These are phyloP conservation scores for Tarsius wallacei DNA, from an alignment of 2,797 vertebrate genomes.

Conservation along the genomic window DNA sequence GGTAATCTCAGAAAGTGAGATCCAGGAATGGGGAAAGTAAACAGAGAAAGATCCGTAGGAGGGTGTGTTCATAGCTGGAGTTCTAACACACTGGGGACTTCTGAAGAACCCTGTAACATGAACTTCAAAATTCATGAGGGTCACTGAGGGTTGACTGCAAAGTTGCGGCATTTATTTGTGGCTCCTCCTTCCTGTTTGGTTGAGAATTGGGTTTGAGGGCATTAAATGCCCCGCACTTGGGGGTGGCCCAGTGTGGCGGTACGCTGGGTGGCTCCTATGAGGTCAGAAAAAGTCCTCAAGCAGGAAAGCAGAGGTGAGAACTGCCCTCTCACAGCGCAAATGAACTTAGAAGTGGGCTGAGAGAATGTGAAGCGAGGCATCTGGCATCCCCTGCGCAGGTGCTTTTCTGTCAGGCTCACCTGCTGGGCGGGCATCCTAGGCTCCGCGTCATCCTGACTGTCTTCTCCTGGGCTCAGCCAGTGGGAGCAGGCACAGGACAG, in stretches of 20 bases:
- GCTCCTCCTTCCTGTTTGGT: not conserved
- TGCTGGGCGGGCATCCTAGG: not conserved
- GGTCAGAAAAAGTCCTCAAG: not conserved
- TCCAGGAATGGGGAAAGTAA: too few relatives aligned
- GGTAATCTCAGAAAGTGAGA: too few relatives aligned
- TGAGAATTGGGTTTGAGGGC: not conserved
- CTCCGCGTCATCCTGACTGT: not conserved
- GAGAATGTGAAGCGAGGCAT: not conserved
- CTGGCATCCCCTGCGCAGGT: too few relatives aligned
- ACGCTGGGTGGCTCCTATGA: not conserved
- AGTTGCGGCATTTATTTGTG: not conserved
- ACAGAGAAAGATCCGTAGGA: fast-evolving
- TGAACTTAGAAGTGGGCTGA: not conserved
- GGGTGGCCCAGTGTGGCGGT: not conserved
- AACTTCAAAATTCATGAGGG: not conserved
- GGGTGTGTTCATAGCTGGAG: not conserved
- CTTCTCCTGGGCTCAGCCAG: not conserved
- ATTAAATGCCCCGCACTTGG: too few relatives aligned
- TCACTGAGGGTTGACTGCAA: not conserved
- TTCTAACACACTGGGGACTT: too few relatives aligned
- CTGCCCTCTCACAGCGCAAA: not conserved
- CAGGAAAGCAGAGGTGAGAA: not conserved
- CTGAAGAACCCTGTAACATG: not conserved
- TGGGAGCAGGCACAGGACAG: not conserved
- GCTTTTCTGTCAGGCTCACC: too few relatives aligned